phyloP scores from a whole-genome alignment of 2,797 vertebrate genomes.

The Sebastes diploproa region DNA sequence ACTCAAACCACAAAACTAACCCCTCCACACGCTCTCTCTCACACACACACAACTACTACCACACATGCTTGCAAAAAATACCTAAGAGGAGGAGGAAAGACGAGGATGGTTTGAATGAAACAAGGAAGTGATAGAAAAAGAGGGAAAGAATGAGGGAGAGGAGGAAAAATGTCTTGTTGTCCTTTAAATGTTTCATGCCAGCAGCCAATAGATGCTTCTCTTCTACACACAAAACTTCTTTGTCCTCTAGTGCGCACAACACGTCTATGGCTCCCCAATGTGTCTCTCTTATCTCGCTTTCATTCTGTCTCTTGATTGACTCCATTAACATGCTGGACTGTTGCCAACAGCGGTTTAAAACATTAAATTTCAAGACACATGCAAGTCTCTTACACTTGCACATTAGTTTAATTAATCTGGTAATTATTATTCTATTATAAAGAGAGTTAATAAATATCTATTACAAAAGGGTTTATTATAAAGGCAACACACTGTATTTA shows the following conservation, averaged over 20 bases:
- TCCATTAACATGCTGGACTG: conserved; percentile 23
- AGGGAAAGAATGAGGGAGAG: conserved; percentile 1
- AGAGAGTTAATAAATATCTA: conserved; percentile 13
- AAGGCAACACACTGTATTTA: not conserved
- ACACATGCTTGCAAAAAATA: conserved; percentile 22
- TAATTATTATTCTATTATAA: not conserved
- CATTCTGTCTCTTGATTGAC: conserved; percentile 35
- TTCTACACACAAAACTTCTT: conserved; percentile 42
- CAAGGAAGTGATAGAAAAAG: not conserved
- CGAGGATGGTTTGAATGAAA: conserved; percentile 8
- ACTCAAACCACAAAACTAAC: conserved; percentile 66
- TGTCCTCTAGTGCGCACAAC: conserved; percentile 33
- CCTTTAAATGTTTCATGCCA: conserved; percentile 40
- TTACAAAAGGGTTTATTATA: conserved; percentile 2
- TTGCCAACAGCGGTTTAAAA: conserved; percentile 25
- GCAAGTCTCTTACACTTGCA: not conserved
- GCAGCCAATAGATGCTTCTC: conserved; percentile 37
- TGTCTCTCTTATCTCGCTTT: conserved; percentile 31
- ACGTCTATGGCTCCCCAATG: conserved; percentile 17
- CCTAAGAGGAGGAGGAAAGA: conserved; percentile 8
- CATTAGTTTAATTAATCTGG: not conserved
- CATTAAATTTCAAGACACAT: conserved; percentile 6
- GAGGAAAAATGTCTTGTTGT: conserved; percentile 22
- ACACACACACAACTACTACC: not conserved
- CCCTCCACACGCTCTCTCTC: conserved; percentile 22